Percentiles rank a stretch among this genome's conserved stretches.
phyloP scores from a whole-genome alignment of 2,797 vertebrate genomes.

The Clamator glandarius region DNA sequence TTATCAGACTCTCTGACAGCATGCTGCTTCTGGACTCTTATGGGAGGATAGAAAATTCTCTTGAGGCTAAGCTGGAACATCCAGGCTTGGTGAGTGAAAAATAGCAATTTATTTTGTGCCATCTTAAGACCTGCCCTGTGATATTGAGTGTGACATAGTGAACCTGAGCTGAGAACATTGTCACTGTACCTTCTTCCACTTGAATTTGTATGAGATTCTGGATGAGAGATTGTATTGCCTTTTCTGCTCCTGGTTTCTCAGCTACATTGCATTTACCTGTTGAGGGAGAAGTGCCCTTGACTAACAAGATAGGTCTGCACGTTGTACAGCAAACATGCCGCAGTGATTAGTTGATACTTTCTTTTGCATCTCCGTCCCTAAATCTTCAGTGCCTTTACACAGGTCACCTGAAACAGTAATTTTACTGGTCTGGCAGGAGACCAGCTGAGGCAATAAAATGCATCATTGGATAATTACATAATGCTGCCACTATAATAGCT shows the following conservation, averaged over 20 bases:
- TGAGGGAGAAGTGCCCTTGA: background rate
- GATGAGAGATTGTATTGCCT: background rate
- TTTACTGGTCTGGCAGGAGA: background rate
- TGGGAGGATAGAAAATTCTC: background rate
- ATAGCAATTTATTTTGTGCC: background rate
- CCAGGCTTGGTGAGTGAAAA: background rate
- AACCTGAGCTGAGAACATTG: background rate
- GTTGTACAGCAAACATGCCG: background rate
- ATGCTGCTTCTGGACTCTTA: background rate
- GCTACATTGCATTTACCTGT: background rate
- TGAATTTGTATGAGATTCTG: background rate
- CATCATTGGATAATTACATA: constrained; percentile 16
- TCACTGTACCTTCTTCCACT: background rate
- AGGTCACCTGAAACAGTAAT: constrained; percentile 4
- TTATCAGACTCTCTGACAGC: background rate
- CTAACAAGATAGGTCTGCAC: background rate
- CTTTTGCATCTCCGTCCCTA: background rate
- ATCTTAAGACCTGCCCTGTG: background rate
- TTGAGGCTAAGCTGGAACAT: background rate
- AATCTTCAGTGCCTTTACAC: background rate
- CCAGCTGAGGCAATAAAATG: constrained; percentile 1
- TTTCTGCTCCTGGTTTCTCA: background rate
- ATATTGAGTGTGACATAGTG: background rate
- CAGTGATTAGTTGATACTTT: background rate
- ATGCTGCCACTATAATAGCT: background rate